A percentile compares a stretch with the other conserved stretches of the same genome.
These are phyloP conservation scores for Acanthurus leucopareius DNA, from an alignment of 2,797 vertebrate genomes.

Conservation along the genomic window DNA sequence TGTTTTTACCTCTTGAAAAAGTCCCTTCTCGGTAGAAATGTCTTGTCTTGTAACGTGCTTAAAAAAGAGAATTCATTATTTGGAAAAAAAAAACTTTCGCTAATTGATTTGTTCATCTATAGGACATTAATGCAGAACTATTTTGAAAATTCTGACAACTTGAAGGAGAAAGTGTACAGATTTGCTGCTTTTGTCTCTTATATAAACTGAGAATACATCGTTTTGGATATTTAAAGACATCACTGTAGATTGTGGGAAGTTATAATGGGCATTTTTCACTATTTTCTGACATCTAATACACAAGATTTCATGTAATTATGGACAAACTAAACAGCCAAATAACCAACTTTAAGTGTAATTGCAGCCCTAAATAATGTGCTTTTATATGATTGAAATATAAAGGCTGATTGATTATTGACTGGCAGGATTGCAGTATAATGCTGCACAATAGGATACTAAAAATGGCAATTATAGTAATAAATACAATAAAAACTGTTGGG, in stretches of 20 bases:
- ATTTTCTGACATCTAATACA: neutral
- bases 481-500: neutral
- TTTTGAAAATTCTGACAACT: no score
- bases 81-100: no score
- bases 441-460: slow-evolving; percentile 11
- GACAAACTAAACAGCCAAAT: neutral
- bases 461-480: neutral
- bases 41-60: neutral
- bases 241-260: neutral
- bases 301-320: neutral
- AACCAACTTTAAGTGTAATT: neutral
- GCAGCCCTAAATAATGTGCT: neutral
- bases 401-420: slow-evolving; percentile 5
- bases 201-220: no score
- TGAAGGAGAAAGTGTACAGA: no score
- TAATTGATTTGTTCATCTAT: no score
- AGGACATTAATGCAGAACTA: no score
- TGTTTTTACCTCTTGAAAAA: neutral
- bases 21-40: neutral
- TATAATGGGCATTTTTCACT: neutral
- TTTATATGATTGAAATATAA: neutral
- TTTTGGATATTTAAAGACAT: neutral
- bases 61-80: no score
- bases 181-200: no score
- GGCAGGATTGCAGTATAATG: neutral